Conservation (phyloP, 2,113 vertebrate genomes). For the Alligator mississippiensis region DNA sequence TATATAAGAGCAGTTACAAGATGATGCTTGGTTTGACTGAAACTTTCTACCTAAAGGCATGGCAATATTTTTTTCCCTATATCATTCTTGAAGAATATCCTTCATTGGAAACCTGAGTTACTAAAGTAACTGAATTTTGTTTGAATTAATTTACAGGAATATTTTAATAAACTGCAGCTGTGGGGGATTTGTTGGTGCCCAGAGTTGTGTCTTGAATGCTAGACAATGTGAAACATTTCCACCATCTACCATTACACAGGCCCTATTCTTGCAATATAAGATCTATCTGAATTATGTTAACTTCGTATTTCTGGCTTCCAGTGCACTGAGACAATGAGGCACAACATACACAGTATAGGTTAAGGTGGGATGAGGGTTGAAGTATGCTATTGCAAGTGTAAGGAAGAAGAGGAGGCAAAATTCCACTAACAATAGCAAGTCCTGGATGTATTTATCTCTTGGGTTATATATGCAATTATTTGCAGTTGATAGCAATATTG, state of each 20-base stretch:
- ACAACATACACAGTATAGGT: neutral
- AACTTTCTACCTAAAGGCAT: neutral
- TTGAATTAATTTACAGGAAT: neutral
- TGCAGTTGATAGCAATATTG: neutral
- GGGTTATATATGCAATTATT: neutral
- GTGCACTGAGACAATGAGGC: neutral
- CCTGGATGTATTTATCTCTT: neutral
- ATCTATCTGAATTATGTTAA: neutral
- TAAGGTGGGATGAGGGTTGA: neutral
- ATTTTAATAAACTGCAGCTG: neutral
- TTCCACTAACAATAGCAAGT: neutral
- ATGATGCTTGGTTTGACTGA: constrained; percentile 16
- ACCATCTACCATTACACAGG: neutral
- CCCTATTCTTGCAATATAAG: neutral
- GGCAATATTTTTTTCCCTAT: neutral
- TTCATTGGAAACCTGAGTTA: neutral
- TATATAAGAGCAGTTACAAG: neutral
- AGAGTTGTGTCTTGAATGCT: neutral
- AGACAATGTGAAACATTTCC: neutral
- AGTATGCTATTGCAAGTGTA: neutral
- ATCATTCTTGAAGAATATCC: neutral
- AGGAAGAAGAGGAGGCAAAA: neutral
- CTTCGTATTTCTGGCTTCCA: neutral
- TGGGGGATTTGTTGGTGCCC: neutral
- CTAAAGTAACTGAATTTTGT: neutral